Conservation (phyloP, 1,140 invertebrate genomes). For the Drosophila ercepeae region DNA sequence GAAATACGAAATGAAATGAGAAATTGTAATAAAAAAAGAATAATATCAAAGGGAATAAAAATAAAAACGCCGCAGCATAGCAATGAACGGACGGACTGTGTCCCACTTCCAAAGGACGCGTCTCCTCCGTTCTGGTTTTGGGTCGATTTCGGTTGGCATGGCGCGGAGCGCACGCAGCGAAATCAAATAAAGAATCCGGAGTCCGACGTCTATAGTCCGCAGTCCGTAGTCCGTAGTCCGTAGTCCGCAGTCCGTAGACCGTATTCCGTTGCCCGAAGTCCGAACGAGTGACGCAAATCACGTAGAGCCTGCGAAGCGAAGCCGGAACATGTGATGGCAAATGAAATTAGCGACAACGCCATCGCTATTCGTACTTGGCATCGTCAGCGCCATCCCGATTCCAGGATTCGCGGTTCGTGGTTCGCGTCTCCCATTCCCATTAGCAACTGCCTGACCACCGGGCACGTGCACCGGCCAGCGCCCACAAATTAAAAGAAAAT, state of each 20-base stretch:
- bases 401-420: not conserved
- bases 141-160: constrained; percentile 36
- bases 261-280: not conserved
- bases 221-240: not conserved
- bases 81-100: constrained; percentile 17
- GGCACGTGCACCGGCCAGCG: constrained; percentile 42
- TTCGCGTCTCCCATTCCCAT: not conserved
- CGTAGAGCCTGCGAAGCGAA: constrained; percentile 58
- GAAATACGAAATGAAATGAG: constrained; percentile 60
- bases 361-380: constrained; percentile 25
- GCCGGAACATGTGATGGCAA: constrained; percentile 65
- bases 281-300: constrained; percentile 69
- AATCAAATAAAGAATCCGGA: constrained; percentile 52
- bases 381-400: not conserved
- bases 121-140: not conserved
- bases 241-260: constrained; percentile 2
- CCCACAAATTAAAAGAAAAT: constrained; percentile 61
- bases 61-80: constrained; percentile 82
- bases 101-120: constrained; percentile 23
- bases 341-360: constrained; percentile 70
- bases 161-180: constrained; percentile 44
- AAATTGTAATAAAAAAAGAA: constrained; percentile 84
- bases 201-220: not conserved
- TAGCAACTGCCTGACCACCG: constrained; percentile 33
- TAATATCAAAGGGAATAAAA: constrained; percentile 81